Evolutionary conservation across 2,113 vertebrate species (phyloP), one percentile per base, ranked within the genome.

Genomic region (Mungos mungo): DNA sequence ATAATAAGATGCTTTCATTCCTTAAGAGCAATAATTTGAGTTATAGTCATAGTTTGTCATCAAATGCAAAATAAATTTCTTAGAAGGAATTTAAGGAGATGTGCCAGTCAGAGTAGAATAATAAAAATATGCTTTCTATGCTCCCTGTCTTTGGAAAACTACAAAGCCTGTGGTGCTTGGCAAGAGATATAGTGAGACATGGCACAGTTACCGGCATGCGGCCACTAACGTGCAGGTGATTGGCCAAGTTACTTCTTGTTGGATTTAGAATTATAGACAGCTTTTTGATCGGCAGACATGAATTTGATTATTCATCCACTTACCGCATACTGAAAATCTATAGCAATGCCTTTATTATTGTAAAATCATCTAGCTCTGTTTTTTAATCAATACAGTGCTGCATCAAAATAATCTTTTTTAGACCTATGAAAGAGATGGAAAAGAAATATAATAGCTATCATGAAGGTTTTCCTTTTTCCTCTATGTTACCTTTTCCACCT

Each of bases 41-140:
- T 31, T 45, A 54, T 12, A 72, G 66, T 35, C 29, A n/a, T 66
- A 83, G 60, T 88, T 95, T 80, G 47, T 63, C 54, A 41, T 25
- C 19, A 68, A 87, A 90, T 66, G 47, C 18, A 95, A 80, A 94
- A 3, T 72, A 76, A 81, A 54, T 93, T 41, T 72, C 80, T 79
- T 47, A 50, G 35, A 52, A 95, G 21, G 38, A 5, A 69, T 29
- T 72, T 21, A n/a, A 84, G 50, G 29, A 11, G 21, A 52, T 66
- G 41, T 29, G 11, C 1, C 4, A 18, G n/a, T 74, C 41, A 93
- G 10, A 79, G 7, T 54, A 3, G 12, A 0, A 68, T 29, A 85
- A 41, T 76, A 74, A 19, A 31, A 15, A 69, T 14, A 18, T 2
- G 6, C 0, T 38, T 50, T 31, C 11, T 31, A 47, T 50, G 3